Base-by-base conservation (phyloP, 2,113 vertebrate genomes). In the Poicephalus gulielmi region DNA sequence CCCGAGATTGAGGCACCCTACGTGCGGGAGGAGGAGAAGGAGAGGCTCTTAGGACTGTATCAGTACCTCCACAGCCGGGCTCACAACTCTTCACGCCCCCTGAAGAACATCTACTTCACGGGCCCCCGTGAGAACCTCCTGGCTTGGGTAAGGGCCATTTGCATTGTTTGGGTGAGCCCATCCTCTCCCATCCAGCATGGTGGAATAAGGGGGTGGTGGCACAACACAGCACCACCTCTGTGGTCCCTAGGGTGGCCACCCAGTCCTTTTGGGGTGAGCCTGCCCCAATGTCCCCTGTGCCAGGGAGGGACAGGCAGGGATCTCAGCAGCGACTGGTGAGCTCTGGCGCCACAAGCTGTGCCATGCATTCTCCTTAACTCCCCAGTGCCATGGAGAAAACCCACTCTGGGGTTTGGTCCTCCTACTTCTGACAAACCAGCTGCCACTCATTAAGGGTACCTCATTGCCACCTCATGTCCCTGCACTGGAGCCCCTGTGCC, bases 61-160 rank as follows among this genome's bases (percentile, higher is more conserved):
- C 99, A 99, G 95, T 98, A 99, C 88, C 98, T 99, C 64, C 99
- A 99, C 96, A 99, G 99, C 97, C 98, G 98, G 10, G 98, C 99
- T 77, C 99, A 99, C 97, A 99, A 99, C 94, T 99, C 99, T 35
- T 98, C 98, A 7, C 98, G 98, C 73, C 99, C 99, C 17, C 97
- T 99, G 64, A 98, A 98, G 92, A 98, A 98, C 87, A 98, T 99
- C 96, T 99, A 99, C 98, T 98, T 98, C 97, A 98, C 98, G 1
- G 98, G 99, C 44, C 98, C 99, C 92, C 98, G 97, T 1, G 99
- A 99, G 97, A 99, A 99, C 97, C 98, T 99, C 77, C 96, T 99
- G 92, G 99, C 99, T 9, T 99, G 98, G 99, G 99, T 99, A 97
- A 98, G 98, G 69, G 57, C 77, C 0, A 0, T 74, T 50, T 22